A percentile compares a stretch with the other conserved stretches of the same genome.
Evolutionary conservation across 2,888 invertebrate species (phyloP).

Genomic region (Drosophila paranaensis): DNA sequence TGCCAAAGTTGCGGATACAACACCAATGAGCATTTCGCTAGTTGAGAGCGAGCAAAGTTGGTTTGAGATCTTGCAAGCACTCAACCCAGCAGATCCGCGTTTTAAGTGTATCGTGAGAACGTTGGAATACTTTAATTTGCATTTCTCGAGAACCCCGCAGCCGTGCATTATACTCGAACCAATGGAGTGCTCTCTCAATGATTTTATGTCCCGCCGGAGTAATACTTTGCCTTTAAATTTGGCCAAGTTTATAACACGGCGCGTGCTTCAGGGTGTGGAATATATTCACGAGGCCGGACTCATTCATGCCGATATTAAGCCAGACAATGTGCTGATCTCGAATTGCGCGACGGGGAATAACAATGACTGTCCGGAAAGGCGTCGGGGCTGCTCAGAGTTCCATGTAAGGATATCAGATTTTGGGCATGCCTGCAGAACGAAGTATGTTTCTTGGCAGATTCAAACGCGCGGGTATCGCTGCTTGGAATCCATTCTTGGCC

Average conservation of each 20-base stretch:
- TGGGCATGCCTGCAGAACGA: slow-evolving; percentile 97
- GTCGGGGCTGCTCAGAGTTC: slow-evolving; percentile 83
- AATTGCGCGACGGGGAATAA: not conserved
- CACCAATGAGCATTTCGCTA: not conserved
- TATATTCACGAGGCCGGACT: slow-evolving; percentile 11
- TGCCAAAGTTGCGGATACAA: not conserved
- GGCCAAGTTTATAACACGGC: not conserved
- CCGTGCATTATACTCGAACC: slow-evolving; percentile 16
- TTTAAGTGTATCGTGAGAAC: not conserved
- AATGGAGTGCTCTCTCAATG: not conserved
- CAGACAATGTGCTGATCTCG: slow-evolving; percentile 25
- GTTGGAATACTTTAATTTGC: not conserved
- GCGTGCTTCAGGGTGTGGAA: slow-evolving; percentile 11
- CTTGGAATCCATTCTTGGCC: slow-evolving; percentile 96
- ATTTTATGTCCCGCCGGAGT: no score
- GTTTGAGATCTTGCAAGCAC: not conserved
- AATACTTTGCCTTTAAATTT: not conserved
- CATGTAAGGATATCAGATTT: slow-evolving; percentile 98
- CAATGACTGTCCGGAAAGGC: slow-evolving; percentile 87
- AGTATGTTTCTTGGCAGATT: slow-evolving; percentile 89
- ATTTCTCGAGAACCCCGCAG: not conserved
- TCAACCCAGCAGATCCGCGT: not conserved
- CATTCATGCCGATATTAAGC: slow-evolving; percentile 36
- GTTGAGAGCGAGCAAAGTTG: not conserved
- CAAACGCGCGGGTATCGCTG: slow-evolving; percentile 98